A percentile compares a stretch with the other conserved stretches of the same genome.
phyloP scores from a whole-genome alignment of 2,797 vertebrate genomes.

The Channallabes apus region DNA sequence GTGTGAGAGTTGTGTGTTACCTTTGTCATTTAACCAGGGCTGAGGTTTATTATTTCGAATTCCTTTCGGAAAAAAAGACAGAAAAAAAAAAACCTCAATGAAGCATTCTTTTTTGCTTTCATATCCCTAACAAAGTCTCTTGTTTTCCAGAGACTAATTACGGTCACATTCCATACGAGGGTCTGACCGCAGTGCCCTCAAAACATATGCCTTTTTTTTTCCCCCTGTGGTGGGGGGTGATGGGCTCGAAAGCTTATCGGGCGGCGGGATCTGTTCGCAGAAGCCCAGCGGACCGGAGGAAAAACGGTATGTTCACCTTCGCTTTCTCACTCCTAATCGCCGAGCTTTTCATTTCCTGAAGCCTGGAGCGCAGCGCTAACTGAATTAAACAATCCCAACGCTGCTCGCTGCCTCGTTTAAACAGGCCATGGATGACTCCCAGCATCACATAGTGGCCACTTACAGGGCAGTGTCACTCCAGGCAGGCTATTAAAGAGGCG shows the following conservation, averaged over 20 bases:
- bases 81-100: slow-evolving; percentile 39
- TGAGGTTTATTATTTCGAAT: slow-evolving; percentile 37
- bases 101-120: slow-evolving; percentile 39
- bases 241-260: slow-evolving; percentile 24
- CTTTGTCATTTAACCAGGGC: slow-evolving; percentile 36
- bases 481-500: slow-evolving; percentile 31
- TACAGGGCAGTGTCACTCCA: slow-evolving; percentile 36
- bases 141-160: slow-evolving; percentile 64
- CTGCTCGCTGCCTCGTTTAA: slow-evolving; percentile 21
- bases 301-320: slow-evolving; percentile 57
- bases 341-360: slow-evolving; percentile 78
- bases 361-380: slow-evolving; percentile 64
- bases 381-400: slow-evolving; percentile 59
- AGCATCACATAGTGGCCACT: slow-evolving; percentile 62
- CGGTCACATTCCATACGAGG: slow-evolving; percentile 61
- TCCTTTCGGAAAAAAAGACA: slow-evolving; percentile 38
- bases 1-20: slow-evolving; percentile 31
- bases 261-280: slow-evolving; percentile 56
- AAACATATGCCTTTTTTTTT: slow-evolving; percentile 57
- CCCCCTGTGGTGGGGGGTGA: slow-evolving; percentile 45
- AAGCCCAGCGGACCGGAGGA: slow-evolving; percentile 55
- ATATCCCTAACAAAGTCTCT: slow-evolving; percentile 35
- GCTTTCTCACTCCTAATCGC: slow-evolving; percentile 67
- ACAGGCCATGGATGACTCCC: slow-evolving; percentile 29
- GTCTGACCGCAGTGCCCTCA: slow-evolving; percentile 55